Evolutionary conservation across 2,888 invertebrate species (phyloP), one percentile per base, ranked within the genome.

Genomic region (Thera obeliscata): DNA sequence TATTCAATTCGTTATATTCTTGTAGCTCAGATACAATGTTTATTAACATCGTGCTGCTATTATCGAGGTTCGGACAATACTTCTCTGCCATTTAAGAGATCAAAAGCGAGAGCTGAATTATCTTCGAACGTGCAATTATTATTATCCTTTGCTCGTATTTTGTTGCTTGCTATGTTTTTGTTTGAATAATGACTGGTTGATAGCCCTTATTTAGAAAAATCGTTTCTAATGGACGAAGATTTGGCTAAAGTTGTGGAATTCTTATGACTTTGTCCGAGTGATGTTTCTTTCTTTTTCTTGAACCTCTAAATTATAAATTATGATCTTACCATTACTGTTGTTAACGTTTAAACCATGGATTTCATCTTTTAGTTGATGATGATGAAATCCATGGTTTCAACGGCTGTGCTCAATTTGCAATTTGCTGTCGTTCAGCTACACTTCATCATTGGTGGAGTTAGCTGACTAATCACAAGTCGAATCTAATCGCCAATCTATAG

Each of bases 401-500:
- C 22, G 38, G 38, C 2, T 5, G 6, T 38, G 38, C 6, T 38
- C 38, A 38, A 38, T 38, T 38, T 38, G 38, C 38, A 38, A 38
- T 5, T 6, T 38, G 38, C 22, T 38, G 38, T 38, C 22, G 43
- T 43, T 8, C 43, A 3, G 43, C 33, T 2, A 11, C 48, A 61
- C 61, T 61, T 52, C 41, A 58, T 41, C 49, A n/a, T 48, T 22
- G 48, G 56, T 12, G 9, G 41, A 56, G 49, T 41, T 36, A 3
- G 48, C 12, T 63, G 41, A 67, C 61, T 64, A 67, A 71, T 64
- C 61, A 35, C 55, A 62, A 57, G 50, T 59, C 54, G 60, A 64
- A 71, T 64, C 71, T 70, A 67, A 72, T 73, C 69, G 41, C 59
- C 7, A 49, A 66, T 68, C 71, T 64, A 33, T 48, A 33, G 33